Base-by-base conservation (phyloP, 2,888 invertebrate genomes). In the Apamea epomidion region DNA sequence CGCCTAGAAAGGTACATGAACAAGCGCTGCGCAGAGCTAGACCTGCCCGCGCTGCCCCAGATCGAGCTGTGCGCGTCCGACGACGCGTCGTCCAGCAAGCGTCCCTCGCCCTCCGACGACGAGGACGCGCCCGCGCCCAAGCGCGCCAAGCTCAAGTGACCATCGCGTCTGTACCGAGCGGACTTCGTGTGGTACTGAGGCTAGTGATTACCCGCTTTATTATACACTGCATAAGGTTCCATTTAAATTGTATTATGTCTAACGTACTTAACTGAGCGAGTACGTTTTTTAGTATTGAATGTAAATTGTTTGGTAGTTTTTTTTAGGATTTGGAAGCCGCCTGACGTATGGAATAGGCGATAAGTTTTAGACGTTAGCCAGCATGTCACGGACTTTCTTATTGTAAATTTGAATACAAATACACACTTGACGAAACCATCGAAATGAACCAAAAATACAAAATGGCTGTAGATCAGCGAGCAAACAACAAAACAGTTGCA, bases 1-100 rank as follows among this genome's bases (percentile, higher is more conserved):
- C 97, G 98, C 77, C 96, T 99, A 84, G 97, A 98, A 89, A 98
- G 97, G 88, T 98, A 97, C 94, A 98, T 98, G 83, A 97, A 98
- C 88, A 98, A 98, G 89, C 97, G 98, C 64, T 98, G 98, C 93
- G 97, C 97, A 86, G 98, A 98, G 80, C 93, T 98, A 29, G 97
- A 97, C 62, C 95, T 98, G 42, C 95, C 97, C 0, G 87, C 94
- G 7, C 94, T 97, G 2, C 96, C 97, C 1, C 96, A 96, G 80
- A 95, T 96, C 73, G 92, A 95, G 51, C 91, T 94, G 29, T 92
- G 92, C 10, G 84, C 70, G 83, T 92, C 78, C 0, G 89, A 72
- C n/a, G 74, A 72, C 32, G 72, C 74, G 64, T 48, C 81, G 29
- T 14, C 48, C 2, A 78, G 25, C 80, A 91, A 93, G 88, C 84